Evolutionary conservation across 1,140 invertebrate genomes (phyloP).

Genomic region (Pantala flavescens): DNA sequence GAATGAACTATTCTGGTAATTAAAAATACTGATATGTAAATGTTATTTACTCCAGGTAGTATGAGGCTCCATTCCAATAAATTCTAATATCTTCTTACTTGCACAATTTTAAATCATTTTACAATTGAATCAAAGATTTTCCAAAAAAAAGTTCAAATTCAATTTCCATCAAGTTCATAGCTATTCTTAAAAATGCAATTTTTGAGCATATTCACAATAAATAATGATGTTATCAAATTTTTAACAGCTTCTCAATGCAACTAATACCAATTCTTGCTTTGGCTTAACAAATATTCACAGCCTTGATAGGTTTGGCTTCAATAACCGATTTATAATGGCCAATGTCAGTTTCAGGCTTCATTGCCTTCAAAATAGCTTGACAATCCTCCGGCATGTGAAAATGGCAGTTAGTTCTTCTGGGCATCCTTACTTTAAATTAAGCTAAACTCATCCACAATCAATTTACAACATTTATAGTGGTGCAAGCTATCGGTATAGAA

Average conservation of each 20-base stretch:
- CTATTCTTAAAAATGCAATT: too few species aligned
- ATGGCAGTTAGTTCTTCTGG: not conserved
- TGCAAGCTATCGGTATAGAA: not conserved
- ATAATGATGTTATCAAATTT: not conserved
- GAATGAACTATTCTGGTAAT: not conserved
- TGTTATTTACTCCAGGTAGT: not conserved
- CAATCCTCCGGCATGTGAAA: conserved; percentile 4
- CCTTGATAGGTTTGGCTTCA: not conserved
- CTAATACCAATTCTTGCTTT: conserved; percentile 10
- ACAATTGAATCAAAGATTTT: too few species aligned
- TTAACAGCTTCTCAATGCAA: not conserved
- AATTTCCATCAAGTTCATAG: too few species aligned
- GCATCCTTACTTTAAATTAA: not conserved
- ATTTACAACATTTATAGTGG: not conserved
- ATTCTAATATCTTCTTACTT: too few species aligned
- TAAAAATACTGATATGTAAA: not conserved
- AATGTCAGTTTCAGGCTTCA: conserved; percentile 5
- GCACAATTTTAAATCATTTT: too few species aligned
- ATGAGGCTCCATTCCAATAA: too few species aligned
- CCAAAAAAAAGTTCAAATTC: too few species aligned
- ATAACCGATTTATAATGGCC: not conserved
- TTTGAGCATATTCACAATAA: not conserved
- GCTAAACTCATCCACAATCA: not conserved
- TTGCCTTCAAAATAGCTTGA: not conserved
- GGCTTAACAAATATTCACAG: conserved; percentile 9